Evolutionary conservation across 2,113 vertebrate species (phyloP), one percentile per base, ranked within the genome.

Genomic region (Penelope pileata): DNA sequence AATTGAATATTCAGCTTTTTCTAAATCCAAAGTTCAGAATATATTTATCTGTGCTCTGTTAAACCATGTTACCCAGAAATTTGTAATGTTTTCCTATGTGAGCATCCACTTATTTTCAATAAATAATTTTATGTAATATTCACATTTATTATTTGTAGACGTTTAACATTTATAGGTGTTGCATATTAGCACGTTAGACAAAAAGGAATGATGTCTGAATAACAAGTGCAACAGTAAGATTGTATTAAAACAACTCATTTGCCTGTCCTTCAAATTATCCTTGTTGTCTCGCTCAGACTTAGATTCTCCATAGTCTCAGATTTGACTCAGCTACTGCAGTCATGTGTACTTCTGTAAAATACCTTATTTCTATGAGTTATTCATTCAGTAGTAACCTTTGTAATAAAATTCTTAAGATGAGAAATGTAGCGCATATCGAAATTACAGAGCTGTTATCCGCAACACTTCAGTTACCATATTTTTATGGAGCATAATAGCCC

Each of bases 381-480:
- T 96, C 78, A 96, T 96, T 97, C 90, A 96, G 76, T 91, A 92
- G 54, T 95, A 75, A 96, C 93, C 91, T 96, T 97, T 95, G 84
- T 80, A 96, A 94, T 96, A 97, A 97, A 97, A 93, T 66, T 92
- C 38, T 80, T 92, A 95, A 58, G 45, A 93, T 93, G 60, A 95
- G 66, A 97, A 94, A 94, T 94, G 45, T 76, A 90, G 42, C 60
- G 86, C 70, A 85, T 86, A 91, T n/a, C 93, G 42, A 97, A 96
- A 97, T 96, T 87, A 73, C 60, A 95, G 51, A 89, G 38, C 59
- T 84, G 34, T 88, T 97, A 87, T 83, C 91, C 4, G 68, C 90
- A 96, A 96, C 53, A 91, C 72, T 93, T 97, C 74, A 95, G 40
- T 73, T 96, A 94, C 34, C 83, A 59, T 94, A 83, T 92, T 93